Conservation (phyloP, 1,140 invertebrate genomes). For the Watersipora subatra region DNA sequence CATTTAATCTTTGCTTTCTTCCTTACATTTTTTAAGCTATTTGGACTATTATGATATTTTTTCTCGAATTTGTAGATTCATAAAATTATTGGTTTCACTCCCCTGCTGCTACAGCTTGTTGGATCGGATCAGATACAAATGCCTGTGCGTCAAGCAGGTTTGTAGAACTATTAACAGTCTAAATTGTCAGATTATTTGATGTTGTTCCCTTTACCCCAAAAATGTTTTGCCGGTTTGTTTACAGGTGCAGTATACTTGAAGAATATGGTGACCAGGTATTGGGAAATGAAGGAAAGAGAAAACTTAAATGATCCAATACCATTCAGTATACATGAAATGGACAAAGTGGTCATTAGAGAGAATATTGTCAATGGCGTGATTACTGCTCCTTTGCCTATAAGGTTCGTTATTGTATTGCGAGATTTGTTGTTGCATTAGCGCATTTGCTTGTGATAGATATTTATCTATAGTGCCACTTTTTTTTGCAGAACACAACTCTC, state of each 20-base stretch:
- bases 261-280: conserved; percentile 76
- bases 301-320: conserved; percentile 59
- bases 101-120: conserved; percentile 77
- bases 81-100: conserved; percentile 90
- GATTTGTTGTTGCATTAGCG: too few species aligned
- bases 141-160: conserved; percentile 81
- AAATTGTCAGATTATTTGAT: not conserved
- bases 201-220: not conserved
- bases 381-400: conserved; percentile 72
- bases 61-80: conserved; percentile 67
- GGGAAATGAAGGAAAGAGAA: conserved; percentile 56
- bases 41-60: too few species aligned
- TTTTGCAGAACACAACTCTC: conserved; percentile 66
- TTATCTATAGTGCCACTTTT: too few species aligned
- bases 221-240: conserved; percentile 11
- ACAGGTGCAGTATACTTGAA: conserved; percentile 84
- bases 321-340: conserved; percentile 89
- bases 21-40: too few species aligned
- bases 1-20: too few species aligned
- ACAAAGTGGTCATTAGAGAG: conserved; percentile 78
- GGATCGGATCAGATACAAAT: conserved; percentile 72
- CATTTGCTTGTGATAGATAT: too few species aligned
- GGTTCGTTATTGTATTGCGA: conserved; percentile 46
- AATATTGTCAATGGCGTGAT: conserved; percentile 88
- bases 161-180: too few species aligned